Evolutionary conservation across 2,797 vertebrate species (phyloP).

Genomic region (Podarcis lilfordi): DNA sequence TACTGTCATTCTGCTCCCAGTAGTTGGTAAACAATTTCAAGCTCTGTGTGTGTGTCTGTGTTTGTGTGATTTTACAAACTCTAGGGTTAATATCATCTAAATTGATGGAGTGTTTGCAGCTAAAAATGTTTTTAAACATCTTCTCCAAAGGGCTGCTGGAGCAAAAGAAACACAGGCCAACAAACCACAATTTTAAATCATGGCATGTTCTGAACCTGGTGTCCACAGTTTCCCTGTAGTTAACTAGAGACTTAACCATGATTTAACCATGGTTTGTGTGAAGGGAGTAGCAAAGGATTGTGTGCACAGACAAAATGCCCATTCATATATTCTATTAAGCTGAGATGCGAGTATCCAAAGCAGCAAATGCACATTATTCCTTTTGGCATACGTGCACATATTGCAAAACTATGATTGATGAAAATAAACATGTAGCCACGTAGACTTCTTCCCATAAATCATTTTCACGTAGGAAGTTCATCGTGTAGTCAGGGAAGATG

Average conservation of each 20-base stretch:
- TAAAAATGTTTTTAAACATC: background rate
- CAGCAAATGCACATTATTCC: background rate
- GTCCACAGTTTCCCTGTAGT: too few species aligned
- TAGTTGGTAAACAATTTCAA: background rate
- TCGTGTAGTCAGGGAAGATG: too few species aligned
- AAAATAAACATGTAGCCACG: background rate
- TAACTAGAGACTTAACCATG: background rate
- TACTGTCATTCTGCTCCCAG: background rate
- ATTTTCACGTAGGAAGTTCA: too few species aligned
- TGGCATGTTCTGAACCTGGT: too few species aligned
- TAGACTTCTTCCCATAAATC: background rate
- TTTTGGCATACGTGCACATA: background rate
- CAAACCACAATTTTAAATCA: too few species aligned
- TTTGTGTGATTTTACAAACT: background rate
- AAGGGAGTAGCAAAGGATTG: background rate
- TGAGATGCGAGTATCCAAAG: background rate
- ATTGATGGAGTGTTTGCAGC: background rate
- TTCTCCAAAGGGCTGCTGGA: background rate
- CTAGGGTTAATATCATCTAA: too few species aligned
- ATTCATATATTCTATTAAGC: background rate
- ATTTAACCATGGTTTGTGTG: background rate
- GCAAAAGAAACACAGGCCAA: background rate
- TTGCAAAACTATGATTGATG: background rate
- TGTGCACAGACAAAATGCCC: background rate
- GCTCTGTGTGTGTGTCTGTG: too few species aligned